A percentile compares a stretch with the other conserved stretches of the same genome.
These are phyloP conservation scores for Anadara kagoshimensis DNA, from an alignment of 1,140 invertebrate species.

Conservation along the genomic window DNA sequence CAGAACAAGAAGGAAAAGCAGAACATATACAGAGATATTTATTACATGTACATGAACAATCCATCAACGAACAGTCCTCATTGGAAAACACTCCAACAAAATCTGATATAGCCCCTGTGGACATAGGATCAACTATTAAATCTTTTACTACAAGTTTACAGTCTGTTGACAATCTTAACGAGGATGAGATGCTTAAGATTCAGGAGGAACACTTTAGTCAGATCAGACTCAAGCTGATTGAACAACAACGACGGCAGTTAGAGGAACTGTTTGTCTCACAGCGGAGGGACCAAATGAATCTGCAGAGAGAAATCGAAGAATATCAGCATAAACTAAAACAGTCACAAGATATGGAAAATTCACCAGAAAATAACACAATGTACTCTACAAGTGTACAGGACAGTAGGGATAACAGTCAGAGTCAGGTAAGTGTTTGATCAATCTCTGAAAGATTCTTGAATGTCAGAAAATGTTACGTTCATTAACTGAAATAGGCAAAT, in stretches of 20 bases:
- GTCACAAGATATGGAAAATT: slow-evolving; percentile 15
- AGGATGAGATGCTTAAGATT: slow-evolving; percentile 48
- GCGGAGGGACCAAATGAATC: slow-evolving; percentile 50
- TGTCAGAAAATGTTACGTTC: too few relatives aligned
- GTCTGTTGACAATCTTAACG: slow-evolving; percentile 26
- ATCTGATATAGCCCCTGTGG: slow-evolving; percentile 1
- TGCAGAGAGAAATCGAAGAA: slow-evolving; percentile 53
- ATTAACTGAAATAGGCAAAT: too few relatives aligned
- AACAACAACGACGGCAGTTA: slow-evolving; percentile 55
- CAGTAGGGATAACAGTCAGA: background rate
- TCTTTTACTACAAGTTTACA: slow-evolving; percentile 38
- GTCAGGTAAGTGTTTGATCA: background rate
- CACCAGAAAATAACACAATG: slow-evolving; percentile 13
- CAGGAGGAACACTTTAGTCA: slow-evolving; percentile 52
- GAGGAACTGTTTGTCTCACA: slow-evolving; percentile 54
- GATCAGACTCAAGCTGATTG: slow-evolving; percentile 45
- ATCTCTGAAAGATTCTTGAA: too few relatives aligned
- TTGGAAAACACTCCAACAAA: slow-evolving; percentile 10
- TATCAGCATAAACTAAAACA: slow-evolving; percentile 31
- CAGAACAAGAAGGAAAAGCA: slow-evolving; percentile 47
- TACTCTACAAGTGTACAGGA: background rate
- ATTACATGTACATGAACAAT: slow-evolving; percentile 46
- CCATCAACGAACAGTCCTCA: background rate
- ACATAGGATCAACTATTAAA: slow-evolving; percentile 32
- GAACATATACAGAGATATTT: slow-evolving; percentile 62